phyloP scores from a whole-genome alignment of 92 coral and sea anemone species.

The Virgularia gustaviana region DNA sequence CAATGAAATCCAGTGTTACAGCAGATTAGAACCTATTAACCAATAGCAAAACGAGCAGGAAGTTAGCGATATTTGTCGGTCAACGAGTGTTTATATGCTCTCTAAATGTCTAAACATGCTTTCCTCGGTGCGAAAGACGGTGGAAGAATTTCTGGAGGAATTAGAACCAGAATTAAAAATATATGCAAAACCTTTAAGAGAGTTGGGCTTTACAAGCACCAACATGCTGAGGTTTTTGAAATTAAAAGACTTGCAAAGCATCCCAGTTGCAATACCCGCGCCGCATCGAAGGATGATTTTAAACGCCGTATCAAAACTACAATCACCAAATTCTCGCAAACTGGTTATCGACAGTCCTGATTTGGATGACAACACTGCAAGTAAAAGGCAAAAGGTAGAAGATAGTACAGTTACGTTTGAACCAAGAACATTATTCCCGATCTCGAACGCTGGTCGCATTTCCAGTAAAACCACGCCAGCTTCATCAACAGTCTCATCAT shows the following conservation, averaged over 20 bases:
- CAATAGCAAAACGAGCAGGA: too few species aligned
- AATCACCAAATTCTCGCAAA: background rate
- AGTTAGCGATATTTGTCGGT: too few species aligned
- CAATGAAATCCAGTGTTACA: too few species aligned
- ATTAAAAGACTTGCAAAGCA: background rate
- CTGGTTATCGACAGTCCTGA: background rate
- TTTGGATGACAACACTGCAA: background rate
- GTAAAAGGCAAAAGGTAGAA: background rate
- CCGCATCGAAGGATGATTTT: constrained; percentile 1
- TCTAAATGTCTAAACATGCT: too few species aligned
- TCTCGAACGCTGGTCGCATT: too few species aligned
- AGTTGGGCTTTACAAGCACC: background rate
- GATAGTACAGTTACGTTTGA: background rate
- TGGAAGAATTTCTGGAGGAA: background rate
- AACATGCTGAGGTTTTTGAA: constrained; percentile 11
- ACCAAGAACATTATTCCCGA: constrained; percentile 8
- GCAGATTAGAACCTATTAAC: too few species aligned
- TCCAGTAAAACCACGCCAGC: too few species aligned
- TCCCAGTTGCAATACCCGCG: constrained; percentile 5
- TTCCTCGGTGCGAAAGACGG: too few species aligned
- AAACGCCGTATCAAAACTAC: background rate
- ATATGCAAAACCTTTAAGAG: background rate
- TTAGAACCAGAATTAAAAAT: background rate
- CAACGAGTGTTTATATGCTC: too few species aligned
- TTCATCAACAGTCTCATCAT: too few species aligned